phyloP scores from a whole-genome alignment of 1,140 invertebrate species.

The Trialeurodes vaporariorum region DNA sequence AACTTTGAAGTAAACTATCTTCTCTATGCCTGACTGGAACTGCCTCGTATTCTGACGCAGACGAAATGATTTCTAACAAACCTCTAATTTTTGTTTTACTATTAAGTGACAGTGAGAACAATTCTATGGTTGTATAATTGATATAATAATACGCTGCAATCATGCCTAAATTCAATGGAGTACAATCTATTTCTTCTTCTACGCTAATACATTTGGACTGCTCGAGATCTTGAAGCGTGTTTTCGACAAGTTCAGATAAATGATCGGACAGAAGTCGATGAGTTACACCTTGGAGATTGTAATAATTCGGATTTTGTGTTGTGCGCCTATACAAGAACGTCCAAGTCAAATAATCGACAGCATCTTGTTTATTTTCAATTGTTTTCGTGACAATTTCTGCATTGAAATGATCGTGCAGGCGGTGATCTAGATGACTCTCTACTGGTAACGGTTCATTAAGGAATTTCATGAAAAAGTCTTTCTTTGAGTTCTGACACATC shows the following conservation, averaged over 20 bases:
- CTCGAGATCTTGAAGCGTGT: slow-evolving; percentile 87
- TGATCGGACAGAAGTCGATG: slow-evolving; percentile 97
- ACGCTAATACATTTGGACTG: slow-evolving; percentile 97
- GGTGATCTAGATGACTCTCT: slow-evolving; percentile 95
- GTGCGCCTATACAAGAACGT: slow-evolving; percentile 94
- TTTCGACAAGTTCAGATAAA: slow-evolving; percentile 95
- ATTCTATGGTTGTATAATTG: slow-evolving; percentile 98
- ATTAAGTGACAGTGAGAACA: slow-evolving; percentile 94
- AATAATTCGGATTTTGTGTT: slow-evolving; percentile 99
- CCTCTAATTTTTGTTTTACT: slow-evolving; percentile 96
- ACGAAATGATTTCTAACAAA: slow-evolving; percentile 94
- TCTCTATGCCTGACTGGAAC: slow-evolving; percentile 92
- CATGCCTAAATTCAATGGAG: slow-evolving; percentile 96
- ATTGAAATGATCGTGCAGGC: slow-evolving; percentile 98
- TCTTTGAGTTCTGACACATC: slow-evolving; percentile 94
- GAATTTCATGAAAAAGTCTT: slow-evolving; percentile 98
- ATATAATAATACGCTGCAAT: slow-evolving; percentile 99
- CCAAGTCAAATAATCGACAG: slow-evolving; percentile 99
- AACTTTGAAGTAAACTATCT: slow-evolving; percentile 72
- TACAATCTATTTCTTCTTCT: slow-evolving; percentile 95
- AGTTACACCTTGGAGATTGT: slow-evolving; percentile 92
- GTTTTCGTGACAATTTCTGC: slow-evolving; percentile 99
- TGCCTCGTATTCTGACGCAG: slow-evolving; percentile 91
- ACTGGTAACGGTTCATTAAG: slow-evolving; percentile 93
- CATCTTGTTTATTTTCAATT: slow-evolving; percentile 99